Conservation (phyloP, 2,888 invertebrate genomes). For the Amphipoea lucens region DNA sequence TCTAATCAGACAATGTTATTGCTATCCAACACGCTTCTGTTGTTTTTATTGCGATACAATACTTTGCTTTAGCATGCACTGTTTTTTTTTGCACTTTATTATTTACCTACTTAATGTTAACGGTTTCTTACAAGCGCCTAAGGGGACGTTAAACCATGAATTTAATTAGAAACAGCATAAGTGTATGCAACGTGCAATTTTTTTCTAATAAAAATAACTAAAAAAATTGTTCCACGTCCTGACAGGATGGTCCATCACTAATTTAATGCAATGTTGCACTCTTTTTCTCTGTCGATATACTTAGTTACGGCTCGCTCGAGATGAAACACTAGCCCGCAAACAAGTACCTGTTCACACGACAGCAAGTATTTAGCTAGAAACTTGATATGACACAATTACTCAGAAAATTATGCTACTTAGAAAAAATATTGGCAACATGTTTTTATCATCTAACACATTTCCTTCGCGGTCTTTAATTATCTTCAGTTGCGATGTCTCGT, state of each 20-base stretch:
- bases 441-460: conserved; percentile 53
- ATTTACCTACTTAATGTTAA: background rate
- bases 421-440: conserved; percentile 27
- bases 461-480: conserved; percentile 57
- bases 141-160: background rate
- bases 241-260: conserved; percentile 36
- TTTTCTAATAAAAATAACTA: background rate
- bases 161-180: background rate
- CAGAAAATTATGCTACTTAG: conserved; percentile 38
- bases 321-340: conserved; percentile 27
- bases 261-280: conserved; percentile 23
- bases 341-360: conserved; percentile 35
- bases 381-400: conserved; percentile 53
- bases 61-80: conserved; percentile 9
- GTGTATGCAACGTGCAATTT: background rate
- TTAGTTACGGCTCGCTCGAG: conserved; percentile 20
- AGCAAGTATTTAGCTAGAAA: conserved; percentile 47
- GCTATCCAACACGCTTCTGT: conserved; percentile 41
- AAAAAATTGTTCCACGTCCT: conserved; percentile 6
- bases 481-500: conserved; percentile 44
- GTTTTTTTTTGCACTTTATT: conserved; percentile 11
- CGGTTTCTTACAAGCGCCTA: background rate
- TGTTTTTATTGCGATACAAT: conserved; percentile 34
- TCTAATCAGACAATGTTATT: conserved; percentile 41
- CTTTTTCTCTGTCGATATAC: conserved; percentile 37